These are phyloP conservation scores for Stictocephala bisonia DNA, from an alignment of 2,888 invertebrate species.

Conservation along the genomic window DNA sequence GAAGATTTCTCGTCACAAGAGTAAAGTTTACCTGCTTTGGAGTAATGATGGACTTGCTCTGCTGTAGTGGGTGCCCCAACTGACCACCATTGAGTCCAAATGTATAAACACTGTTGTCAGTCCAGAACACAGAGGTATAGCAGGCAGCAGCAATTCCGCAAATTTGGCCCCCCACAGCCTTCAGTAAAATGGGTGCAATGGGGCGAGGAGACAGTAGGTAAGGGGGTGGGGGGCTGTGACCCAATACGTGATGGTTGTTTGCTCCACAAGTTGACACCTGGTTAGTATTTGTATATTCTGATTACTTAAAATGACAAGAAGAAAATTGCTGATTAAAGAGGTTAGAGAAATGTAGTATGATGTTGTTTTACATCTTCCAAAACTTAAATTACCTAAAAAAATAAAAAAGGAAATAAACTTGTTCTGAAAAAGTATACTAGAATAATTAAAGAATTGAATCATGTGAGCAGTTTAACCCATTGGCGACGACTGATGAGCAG, in stretches of 20 bases:
- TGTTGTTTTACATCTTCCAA: no score
- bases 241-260: slow-evolving; percentile 75
- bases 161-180: slow-evolving; percentile 58
- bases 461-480: no score
- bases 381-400: no score
- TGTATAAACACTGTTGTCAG: slow-evolving; percentile 67
- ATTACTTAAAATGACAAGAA: no score
- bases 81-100: slow-evolving; percentile 90
- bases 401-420: no score
- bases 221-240: slow-evolving; percentile 68
- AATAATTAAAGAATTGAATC: no score
- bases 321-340: no score
- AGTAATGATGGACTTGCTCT: slow-evolving; percentile 63
- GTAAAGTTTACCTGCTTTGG: slow-evolving; percentile 59
- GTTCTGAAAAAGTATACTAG: no score
- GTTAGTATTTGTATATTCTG: neutral
- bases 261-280: slow-evolving; percentile 73
- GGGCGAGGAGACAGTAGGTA: slow-evolving; percentile 66
- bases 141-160: slow-evolving; percentile 74
- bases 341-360: no score
- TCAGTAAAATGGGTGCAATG: slow-evolving; percentile 64
- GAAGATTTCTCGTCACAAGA: no score
- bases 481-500: no score
- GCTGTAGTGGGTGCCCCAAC: slow-evolving; percentile 73
- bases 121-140: slow-evolving; percentile 73